Evolutionary conservation across 2,888 invertebrate species (phyloP), one percentile per base, ranked within the genome.

Genomic region (Allolobophora icterica): DNA sequence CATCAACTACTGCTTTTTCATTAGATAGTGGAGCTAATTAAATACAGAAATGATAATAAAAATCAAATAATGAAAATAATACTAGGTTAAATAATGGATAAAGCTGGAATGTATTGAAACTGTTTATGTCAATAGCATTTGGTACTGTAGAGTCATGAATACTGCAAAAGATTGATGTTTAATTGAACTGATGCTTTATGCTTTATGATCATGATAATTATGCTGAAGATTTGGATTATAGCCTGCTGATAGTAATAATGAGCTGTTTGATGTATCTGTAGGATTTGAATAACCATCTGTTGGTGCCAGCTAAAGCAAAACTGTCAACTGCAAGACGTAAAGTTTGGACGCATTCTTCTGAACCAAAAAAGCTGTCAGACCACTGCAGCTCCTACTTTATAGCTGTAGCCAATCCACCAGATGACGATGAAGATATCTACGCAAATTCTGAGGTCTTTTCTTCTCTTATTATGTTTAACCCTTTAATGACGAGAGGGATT

Each of bases 251-350:
- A 71, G n/a, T 71, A 71, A n/a, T n/a, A 71, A 71, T 11, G 30
- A n/a, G 30, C n/a, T 71, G 52, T n/a, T 71, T 71, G 71, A 71
- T 71, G 71, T 34, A 35, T 87, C 15, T 87, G 34, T 87, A 87
- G 87, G 87, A 87, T 87, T 87, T 87, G 19, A 87, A 87, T 87
- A 38, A 87, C 24, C 38, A 34, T 87, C 87, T 87, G 3, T 87
- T 87, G 87, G 38, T 87, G 34, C 87, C 87, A 35, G 21, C 6
- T 8, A 87, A 87, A 38, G 35, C 34, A 24, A 87, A 35, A 8
- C 35, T 87, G 24, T 87, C 11, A 35, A 24, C 35, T 35, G 87
- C 19, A 35, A 38, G 87, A 87, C 87, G 35, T 34, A 87, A 87
- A 87, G 34, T 87, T 35, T 87, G 87, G 87, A 87, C 87, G 21